Conservation (phyloP, 2,113 vertebrate genomes). For the Pseudorectes ferrugineus region DNA sequence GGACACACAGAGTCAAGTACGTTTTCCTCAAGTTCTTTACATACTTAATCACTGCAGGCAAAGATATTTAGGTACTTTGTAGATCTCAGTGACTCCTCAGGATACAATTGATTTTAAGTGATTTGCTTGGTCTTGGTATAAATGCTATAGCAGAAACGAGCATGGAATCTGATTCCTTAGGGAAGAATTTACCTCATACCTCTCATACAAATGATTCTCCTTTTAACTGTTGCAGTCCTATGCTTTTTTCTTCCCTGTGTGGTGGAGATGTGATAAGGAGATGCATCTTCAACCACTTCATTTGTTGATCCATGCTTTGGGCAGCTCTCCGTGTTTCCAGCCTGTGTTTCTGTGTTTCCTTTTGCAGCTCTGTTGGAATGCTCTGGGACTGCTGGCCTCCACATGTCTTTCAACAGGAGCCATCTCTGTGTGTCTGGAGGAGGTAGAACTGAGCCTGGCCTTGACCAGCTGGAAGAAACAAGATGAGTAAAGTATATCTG, state of each 20-base stretch:
- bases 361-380: not conserved
- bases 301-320: not conserved
- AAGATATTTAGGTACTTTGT: not conserved
- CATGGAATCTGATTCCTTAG: not conserved
- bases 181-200: not conserved
- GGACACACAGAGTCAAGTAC: accelerated
- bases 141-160: not conserved
- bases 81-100: not conserved
- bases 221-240: not conserved
- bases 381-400: not conserved
- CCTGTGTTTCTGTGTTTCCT: too few species aligned
- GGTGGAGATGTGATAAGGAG: not conserved
- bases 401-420: accelerated
- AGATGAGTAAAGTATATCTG: not conserved
- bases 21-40: not conserved
- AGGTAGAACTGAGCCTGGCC: not conserved
- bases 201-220: not conserved
- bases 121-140: not conserved
- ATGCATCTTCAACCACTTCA: not conserved
- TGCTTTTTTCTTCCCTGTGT: accelerated
- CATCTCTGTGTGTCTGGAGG: not conserved
- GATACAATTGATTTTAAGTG: not conserved
- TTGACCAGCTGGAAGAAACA: not conserved
- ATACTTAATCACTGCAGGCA: not conserved
- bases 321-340: not conserved